Percentiles rank a stretch among this genome's conserved stretches.
Conservation (phyloP, 2,888 invertebrate genomes). For the Catocala fraxini region DNA sequence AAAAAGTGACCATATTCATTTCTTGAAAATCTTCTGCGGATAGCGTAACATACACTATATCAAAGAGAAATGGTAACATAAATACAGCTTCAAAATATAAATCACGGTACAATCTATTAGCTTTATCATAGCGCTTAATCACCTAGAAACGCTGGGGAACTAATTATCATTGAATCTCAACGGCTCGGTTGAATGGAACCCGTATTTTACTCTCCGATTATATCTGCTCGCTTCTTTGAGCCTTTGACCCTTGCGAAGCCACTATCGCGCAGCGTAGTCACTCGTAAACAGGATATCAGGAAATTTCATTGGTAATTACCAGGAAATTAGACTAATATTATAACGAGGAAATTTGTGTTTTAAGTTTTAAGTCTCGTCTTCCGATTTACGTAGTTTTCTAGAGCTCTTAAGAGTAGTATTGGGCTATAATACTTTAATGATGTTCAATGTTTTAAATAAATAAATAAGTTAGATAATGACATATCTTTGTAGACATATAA, state of each 20-base stretch:
- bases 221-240: conserved; percentile 47
- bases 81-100: conserved; percentile 13
- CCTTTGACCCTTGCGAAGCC: conserved; percentile 20
- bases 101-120: conserved; percentile 35
- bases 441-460: too few relatives aligned
- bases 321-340: conserved; percentile 6
- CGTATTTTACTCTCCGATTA: conserved; percentile 47
- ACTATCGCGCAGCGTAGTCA: conserved; percentile 16
- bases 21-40: too few relatives aligned
- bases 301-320: conserved; percentile 3
- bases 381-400: too few relatives aligned
- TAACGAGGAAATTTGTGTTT: neutral
- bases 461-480: too few relatives aligned
- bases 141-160: conserved; percentile 22
- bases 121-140: conserved; percentile 43
- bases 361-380: too few relatives aligned
- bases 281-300: conserved; percentile 13
- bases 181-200: conserved; percentile 37
- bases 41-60: neutral
- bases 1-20: too few relatives aligned
- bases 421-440: too few relatives aligned
- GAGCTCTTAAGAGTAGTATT: too few relatives aligned
- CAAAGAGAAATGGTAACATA: neutral
- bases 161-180: conserved; percentile 51
- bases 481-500: too few relatives aligned